Conservation (phyloP, 2,797 vertebrate species). For the Macropodus opercularis region DNA sequence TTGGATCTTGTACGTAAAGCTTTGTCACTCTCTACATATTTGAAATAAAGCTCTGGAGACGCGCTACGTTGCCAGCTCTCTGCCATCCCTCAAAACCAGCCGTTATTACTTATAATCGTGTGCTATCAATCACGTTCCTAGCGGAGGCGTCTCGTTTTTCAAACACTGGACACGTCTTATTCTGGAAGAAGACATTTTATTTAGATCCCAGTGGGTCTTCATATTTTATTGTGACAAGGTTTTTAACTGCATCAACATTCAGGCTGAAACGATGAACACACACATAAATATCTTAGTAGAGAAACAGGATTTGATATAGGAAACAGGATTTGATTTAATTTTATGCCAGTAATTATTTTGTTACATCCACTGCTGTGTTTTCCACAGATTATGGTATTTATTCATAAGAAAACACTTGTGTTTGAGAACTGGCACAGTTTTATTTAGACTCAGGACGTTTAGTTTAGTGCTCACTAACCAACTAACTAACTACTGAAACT, state of each 20-base stretch:
- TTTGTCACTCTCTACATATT: not conserved
- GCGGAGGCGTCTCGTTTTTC: constrained; percentile 37
- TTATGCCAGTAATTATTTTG: not conserved
- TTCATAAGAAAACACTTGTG: no score
- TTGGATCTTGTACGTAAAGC: constrained; percentile 4
- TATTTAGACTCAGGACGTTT: no score
- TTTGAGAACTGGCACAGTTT: no score
- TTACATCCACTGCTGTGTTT: no score
- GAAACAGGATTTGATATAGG: not conserved
- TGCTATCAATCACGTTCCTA: constrained; percentile 46
- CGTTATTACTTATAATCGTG: constrained; percentile 36
- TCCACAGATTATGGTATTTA: not conserved
- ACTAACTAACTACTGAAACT: no score
- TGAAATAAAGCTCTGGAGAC: not conserved
- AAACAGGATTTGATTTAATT: not conserved
- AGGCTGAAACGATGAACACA: not conserved
- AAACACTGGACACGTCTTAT: constrained; percentile 38
- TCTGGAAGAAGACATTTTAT: constrained; percentile 40
- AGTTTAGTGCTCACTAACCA: no score
- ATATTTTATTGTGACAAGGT: constrained; percentile 39
- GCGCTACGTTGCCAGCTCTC: not conserved
- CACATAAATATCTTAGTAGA: not conserved
- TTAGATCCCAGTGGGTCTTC: constrained; percentile 14
- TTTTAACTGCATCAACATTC: constrained; percentile 13
- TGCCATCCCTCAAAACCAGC: constrained; percentile 4